Percentiles rank a stretch among this genome's conserved stretches.
phyloP scores from a whole-genome alignment of 2,888 invertebrate species.

The Dynastes hyllus region DNA sequence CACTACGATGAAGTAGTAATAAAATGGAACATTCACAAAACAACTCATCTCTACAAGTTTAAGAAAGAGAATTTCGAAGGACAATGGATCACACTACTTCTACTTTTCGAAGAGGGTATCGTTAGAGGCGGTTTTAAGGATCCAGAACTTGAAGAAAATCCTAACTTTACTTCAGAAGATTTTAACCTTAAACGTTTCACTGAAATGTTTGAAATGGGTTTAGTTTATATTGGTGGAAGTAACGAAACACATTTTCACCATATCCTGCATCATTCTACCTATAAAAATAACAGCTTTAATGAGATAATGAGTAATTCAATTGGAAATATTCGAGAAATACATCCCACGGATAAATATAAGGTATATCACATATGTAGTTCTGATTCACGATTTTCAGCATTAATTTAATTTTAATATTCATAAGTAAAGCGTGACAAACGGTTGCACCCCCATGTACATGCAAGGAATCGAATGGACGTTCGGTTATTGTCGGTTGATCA shows the following conservation, averaged over 20 bases:
- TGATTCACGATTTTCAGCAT: background rate
- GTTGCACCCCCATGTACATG: too few species aligned
- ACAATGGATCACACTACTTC: constrained; percentile 79
- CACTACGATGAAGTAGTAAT: constrained; percentile 81
- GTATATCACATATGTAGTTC: background rate
- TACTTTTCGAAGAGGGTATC: constrained; percentile 72
- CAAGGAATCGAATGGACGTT: too few species aligned
- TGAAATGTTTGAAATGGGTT: constrained; percentile 72
- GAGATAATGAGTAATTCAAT: constrained; percentile 21
- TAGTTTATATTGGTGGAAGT: constrained; percentile 70
- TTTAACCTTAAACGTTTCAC: constrained; percentile 74
- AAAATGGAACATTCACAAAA: constrained; percentile 77
- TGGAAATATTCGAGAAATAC: constrained; percentile 7
- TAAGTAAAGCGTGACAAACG: too few species aligned
- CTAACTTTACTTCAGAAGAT: constrained; percentile 70
- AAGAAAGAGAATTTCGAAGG: constrained; percentile 77
- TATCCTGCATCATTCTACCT: background rate
- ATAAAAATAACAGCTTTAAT: constrained; percentile 6
- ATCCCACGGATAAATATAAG: constrained; percentile 25
- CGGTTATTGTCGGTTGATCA: too few species aligned
- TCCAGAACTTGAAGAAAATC: constrained; percentile 72
- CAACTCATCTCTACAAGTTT: constrained; percentile 72
- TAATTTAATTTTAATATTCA: too few species aligned
- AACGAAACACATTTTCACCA: constrained; percentile 58
- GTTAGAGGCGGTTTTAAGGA: constrained; percentile 72